phyloP scores from a whole-genome alignment of 2,113 vertebrate genomes.

The Jaculus jaculus region DNA sequence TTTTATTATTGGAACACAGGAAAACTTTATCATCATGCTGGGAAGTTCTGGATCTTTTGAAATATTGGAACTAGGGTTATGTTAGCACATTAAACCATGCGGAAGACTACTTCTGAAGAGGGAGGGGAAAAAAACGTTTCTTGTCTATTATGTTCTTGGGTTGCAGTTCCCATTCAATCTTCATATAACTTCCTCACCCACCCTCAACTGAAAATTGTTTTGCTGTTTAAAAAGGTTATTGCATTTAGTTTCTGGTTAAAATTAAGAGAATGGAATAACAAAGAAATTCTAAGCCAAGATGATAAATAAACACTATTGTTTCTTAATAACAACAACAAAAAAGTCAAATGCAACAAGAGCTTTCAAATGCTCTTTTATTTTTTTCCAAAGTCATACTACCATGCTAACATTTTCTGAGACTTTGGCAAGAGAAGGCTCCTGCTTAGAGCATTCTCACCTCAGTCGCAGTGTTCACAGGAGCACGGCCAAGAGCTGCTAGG shows the following conservation, averaged over 20 bases:
- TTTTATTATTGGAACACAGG: conserved; percentile 90
- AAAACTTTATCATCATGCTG: conserved; percentile 87
- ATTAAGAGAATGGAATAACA: conserved; percentile 31
- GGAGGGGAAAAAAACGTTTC: conserved; percentile 53
- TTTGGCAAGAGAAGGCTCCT: background rate
- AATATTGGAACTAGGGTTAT: conserved; percentile 81
- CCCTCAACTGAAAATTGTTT: conserved; percentile 33
- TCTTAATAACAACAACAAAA: conserved; percentile 27
- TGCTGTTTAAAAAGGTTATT: conserved; percentile 56
- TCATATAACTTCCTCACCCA: conserved; percentile 64
- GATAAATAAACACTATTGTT: conserved; percentile 75
- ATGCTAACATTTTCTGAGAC: background rate
- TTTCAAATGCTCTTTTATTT: conserved; percentile 13
- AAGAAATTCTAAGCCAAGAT: conserved; percentile 58
- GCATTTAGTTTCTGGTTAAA: conserved; percentile 33
- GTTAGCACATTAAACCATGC: conserved; percentile 76
- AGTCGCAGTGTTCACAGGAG: background rate
- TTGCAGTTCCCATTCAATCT: conserved; percentile 36
- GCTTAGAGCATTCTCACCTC: background rate
- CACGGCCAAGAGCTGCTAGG: background rate
- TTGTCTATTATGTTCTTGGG: conserved; percentile 64
- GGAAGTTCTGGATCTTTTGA: conserved; percentile 86
- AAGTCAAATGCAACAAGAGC: conserved; percentile 23
- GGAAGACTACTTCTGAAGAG: conserved; percentile 63
- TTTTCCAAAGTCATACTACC: background rate